Base-by-base conservation (phyloP, 64 coral and sea anemone species). In the Hydrozoanthus tunicans region DNA sequence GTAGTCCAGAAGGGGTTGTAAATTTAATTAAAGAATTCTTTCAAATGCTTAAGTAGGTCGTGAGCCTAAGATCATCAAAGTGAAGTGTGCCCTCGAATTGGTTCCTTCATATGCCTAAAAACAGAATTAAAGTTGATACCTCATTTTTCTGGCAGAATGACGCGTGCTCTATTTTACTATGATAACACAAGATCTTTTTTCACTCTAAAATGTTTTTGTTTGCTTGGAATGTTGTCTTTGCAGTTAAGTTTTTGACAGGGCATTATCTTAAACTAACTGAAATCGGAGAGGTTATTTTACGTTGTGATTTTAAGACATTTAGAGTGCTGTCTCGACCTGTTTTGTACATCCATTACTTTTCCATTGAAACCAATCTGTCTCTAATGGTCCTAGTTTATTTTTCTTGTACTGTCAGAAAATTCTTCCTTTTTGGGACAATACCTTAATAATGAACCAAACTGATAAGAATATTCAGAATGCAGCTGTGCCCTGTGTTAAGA, bases 151-250 rank as follows among this genome's bases (percentile, higher is more conserved):
- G 17, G 64, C 62, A 86, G 20, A 5, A 58, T 57, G 54, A 81
- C 66, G 93, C 81, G 67, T 85, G 73, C 72, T 77, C 53, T 73
- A 56, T 85, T 89, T 86, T 79, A 77, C 61, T 68, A 70, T 92
- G 92, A 97, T 97, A 97, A 97, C 90, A 91, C 62, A 78, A 94
- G 92, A 93, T 94, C 72, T 90, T 72, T 97, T 97, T 93, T 90
- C 82, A 94, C 76, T 85, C 90, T 97, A 97, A 97, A 97, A 97
- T 97, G 95, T 97, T 97, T 97, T 97, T 97, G 95, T 97, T 97
- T 97, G 95, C 85, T 90, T 90, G 92, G 84, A 93, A 86, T 97
- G 95, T 97, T 97, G 93, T 97, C 95, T 97, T 97, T 97, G 83
- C 74, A 94, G 95, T 92, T 97, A 82, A 90, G 89, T 83, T 94